Evolutionary conservation across 2,113 vertebrate species (phyloP).

Genomic region (Brevimyrus niger): DNA sequence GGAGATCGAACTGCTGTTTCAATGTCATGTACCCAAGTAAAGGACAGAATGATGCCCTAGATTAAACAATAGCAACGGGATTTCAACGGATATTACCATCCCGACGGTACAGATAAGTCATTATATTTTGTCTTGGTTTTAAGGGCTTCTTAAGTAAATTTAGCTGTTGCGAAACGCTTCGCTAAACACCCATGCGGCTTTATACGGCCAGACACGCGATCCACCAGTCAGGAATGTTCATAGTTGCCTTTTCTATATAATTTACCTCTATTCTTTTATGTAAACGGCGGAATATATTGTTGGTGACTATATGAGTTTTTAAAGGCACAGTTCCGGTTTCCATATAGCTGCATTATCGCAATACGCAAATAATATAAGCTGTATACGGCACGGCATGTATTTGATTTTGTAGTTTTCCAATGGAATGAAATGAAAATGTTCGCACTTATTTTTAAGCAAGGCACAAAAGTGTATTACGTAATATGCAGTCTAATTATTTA

Average conservation of each 20-base stretch:
- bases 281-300: not conserved
- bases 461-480: not conserved
- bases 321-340: not conserved
- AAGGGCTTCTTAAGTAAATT: not conserved
- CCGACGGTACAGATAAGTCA: not conserved
- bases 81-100: not conserved
- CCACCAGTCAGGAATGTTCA: not conserved
- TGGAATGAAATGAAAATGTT: not conserved
- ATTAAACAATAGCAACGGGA: not conserved
- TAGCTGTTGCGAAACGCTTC: not conserved
- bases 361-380: not conserved
- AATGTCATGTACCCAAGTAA: constrained; percentile 30
- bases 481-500: not conserved
- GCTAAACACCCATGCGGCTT: not conserved
- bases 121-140: not conserved
- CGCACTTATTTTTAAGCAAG: not conserved
- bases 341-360: not conserved
- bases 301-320: not conserved
- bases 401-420: not conserved
- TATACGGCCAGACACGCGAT: not conserved
- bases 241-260: not conserved
- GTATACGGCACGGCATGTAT: not conserved
- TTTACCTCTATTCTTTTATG: not conserved
- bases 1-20: constrained; percentile 23
- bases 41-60: not conserved